Conservation (phyloP, 2,797 vertebrate genomes). For the Yasuhikotakia modesta region DNA sequence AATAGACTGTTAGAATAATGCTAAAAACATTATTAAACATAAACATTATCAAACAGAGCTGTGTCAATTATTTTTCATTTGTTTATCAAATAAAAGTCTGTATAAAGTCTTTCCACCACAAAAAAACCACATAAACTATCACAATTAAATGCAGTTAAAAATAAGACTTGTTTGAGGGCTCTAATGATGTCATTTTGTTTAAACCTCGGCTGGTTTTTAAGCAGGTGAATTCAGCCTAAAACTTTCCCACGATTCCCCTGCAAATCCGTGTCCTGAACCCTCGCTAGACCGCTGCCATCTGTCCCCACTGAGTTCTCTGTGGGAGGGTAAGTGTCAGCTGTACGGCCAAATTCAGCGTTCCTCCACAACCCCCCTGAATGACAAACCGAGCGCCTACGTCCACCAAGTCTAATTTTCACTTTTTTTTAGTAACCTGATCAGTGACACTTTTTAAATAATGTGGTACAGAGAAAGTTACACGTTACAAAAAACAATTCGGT, state of each 20-base stretch:
- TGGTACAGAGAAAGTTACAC: background rate
- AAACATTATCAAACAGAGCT: background rate
- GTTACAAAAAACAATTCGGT: background rate
- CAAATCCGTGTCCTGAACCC: conserved; percentile 78
- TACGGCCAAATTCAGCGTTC: conserved; percentile 81
- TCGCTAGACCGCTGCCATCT: conserved; percentile 79
- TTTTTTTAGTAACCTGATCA: background rate
- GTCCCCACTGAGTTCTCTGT: conserved; percentile 78
- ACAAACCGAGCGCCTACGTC: conserved; percentile 43
- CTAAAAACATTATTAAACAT: background rate
- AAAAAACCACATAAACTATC: too few relatives aligned
- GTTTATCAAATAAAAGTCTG: too few relatives aligned
- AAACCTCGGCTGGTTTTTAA: conserved; percentile 72
- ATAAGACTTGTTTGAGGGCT: background rate
- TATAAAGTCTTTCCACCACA: background rate
- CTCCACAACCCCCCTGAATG: conserved; percentile 73
- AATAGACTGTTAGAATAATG: background rate
- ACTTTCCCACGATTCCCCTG: conserved; percentile 83
- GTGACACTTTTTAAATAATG: background rate
- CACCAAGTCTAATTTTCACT: background rate
- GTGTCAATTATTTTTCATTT: background rate
- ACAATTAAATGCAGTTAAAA: background rate
- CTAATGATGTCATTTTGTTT: conserved; percentile 45
- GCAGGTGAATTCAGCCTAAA: too few relatives aligned
- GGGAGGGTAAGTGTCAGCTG: conserved; percentile 78